Evolutionary conservation across 2,113 vertebrate species (phyloP).

Genomic region (Phyllostomus discolor): DNA sequence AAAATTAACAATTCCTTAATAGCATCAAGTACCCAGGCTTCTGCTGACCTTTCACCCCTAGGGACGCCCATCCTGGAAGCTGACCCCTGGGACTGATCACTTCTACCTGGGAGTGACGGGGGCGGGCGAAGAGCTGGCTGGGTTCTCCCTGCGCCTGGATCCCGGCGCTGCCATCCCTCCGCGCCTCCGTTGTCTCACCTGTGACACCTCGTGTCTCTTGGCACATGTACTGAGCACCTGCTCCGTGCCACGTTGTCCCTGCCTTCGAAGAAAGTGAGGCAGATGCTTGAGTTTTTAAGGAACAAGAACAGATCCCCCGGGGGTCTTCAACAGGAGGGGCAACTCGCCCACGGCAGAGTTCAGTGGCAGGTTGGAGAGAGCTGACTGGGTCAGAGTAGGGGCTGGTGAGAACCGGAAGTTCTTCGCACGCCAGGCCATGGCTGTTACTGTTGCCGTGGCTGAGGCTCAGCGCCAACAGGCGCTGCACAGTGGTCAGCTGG

Average conservation of each 20-base stretch:
- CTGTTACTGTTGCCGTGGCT: neutral
- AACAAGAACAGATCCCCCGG: neutral
- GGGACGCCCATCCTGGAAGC: slow-evolving; percentile 9
- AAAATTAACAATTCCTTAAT: slow-evolving; percentile 6
- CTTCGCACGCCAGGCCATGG: neutral
- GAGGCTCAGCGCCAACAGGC: neutral
- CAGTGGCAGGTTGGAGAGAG: neutral
- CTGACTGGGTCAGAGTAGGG: neutral
- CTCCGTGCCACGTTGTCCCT: neutral
- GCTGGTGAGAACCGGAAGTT: neutral
- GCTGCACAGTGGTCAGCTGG: neutral
- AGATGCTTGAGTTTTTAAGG: neutral
- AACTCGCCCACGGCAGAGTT: neutral
- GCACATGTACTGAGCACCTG: neutral
- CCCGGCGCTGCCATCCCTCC: neutral
- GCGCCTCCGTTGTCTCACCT: neutral
- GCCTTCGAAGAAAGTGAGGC: neutral
- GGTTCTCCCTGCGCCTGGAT: neutral
- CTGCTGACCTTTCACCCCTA: neutral
- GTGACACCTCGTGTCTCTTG: neutral
- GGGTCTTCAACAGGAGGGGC: neutral
- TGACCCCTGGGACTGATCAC: neutral
- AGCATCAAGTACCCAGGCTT: neutral
- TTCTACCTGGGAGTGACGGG: neutral
- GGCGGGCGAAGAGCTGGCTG: neutral